Evolutionary conservation across 2,797 vertebrate species (phyloP).

Genomic region (Dryobates pubescens): DNA sequence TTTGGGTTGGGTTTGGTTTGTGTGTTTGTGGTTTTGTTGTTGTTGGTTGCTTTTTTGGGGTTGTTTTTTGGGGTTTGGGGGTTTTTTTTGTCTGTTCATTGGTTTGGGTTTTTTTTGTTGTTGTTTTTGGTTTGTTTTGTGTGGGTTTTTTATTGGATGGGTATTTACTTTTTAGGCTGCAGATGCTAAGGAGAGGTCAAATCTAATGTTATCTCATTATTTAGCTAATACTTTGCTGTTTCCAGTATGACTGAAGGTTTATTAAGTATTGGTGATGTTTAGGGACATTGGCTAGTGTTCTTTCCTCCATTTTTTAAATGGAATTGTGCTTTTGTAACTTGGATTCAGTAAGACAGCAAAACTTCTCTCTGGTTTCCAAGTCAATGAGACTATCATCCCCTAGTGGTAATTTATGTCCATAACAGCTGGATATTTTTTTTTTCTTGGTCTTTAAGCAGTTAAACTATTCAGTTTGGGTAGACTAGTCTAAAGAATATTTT

Average conservation of each 20-base stretch:
- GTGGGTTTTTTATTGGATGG: background rate
- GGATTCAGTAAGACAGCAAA: background rate
- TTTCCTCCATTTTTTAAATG: background rate
- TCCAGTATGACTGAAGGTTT: background rate
- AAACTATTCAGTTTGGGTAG: background rate
- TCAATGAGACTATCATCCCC: conserved; percentile 25
- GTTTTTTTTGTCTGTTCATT: too few relatives aligned
- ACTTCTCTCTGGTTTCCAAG: background rate
- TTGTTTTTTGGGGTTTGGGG: too few relatives aligned
- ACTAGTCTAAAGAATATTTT: background rate
- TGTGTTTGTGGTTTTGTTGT: too few relatives aligned
- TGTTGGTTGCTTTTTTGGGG: too few relatives aligned
- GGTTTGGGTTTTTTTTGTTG: too few relatives aligned
- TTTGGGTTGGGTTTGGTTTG: too few relatives aligned
- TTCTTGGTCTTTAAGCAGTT: background rate
- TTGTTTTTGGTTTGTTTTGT: background rate
- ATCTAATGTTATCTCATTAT: background rate
- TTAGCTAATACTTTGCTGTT: background rate
- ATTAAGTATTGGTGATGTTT: background rate
- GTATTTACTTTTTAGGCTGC: background rate
- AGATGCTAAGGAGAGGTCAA: background rate
- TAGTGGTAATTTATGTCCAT: conserved; percentile 9
- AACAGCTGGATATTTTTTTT: background rate
- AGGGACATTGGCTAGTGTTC: background rate
- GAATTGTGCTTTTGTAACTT: background rate